Evolutionary conservation across 2,888 invertebrate species (phyloP), one percentile per base, ranked within the genome.

Genomic region (Encarsia formosa): DNA sequence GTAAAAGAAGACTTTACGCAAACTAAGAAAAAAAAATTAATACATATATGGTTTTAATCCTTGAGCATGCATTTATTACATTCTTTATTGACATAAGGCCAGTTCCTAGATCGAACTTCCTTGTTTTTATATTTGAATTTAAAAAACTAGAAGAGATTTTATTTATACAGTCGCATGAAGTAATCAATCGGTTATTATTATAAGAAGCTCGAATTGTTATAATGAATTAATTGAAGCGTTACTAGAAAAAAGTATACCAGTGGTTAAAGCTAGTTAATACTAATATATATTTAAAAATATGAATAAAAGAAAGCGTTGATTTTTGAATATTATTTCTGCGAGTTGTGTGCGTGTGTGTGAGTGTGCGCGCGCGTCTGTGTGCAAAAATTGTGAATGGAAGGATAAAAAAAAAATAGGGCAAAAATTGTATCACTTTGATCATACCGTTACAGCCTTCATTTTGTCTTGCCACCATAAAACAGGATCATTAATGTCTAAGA

Each of bases 401-500:
- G 24, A n/a, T 20, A 34, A 11, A 24, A 18, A 24, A 22, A 46
- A 31, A 41, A 32, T 26, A 26, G 32, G 39, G 16, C 15, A 34
- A 31, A 38, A 16, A 26, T 29, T 9, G 20, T 15, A 37, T 34
- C 37, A 43, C 46, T 19, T 39, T 56, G 57, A 58, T n/a, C 52
- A 45, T 32, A 50, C 46, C 45, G 49, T 53, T 44, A 49, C 41
- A 54, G 52, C 57, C 58, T 58, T 62, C 55, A 54, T 65, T 66
- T 67, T 60, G 64, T 71, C 70, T 70, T 71, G 69, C 68, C 69
- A 65, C 64, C 62, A 59, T 67, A 64, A 62, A 63, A 57, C 23
- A n/a, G 48, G 16, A 48, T 31, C 37, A 34, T 26, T 46, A 32
- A 49, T 46, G 34, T 18, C 48, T 37, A 19, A 24, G 34, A 41